phyloP scores from a whole-genome alignment of 2,888 invertebrate genomes.

The Parthenolecanium corni region DNA sequence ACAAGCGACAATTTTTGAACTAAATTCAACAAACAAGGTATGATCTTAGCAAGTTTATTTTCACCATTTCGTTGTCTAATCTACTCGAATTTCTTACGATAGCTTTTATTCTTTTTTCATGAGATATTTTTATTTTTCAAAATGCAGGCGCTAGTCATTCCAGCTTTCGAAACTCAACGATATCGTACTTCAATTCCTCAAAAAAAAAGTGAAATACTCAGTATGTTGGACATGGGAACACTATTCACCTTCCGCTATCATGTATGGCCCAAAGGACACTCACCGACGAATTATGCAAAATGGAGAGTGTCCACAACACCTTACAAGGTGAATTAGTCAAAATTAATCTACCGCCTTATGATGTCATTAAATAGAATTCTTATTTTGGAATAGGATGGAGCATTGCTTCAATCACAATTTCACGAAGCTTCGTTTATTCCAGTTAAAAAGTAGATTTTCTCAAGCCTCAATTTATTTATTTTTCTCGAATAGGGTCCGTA shows the following conservation, averaged over 20 bases:
- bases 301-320: slow-evolving; percentile 68
- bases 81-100: not conserved
- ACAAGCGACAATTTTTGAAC: slow-evolving; percentile 49
- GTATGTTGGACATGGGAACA: slow-evolving; percentile 58
- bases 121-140: not conserved
- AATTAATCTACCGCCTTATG: not conserved
- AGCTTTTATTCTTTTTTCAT: not conserved
- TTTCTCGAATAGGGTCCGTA: too few species aligned
- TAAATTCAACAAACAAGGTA: slow-evolving; percentile 50
- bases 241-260: slow-evolving; percentile 75
- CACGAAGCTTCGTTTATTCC: too few species aligned
- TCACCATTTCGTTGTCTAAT: not conserved
- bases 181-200: slow-evolving; percentile 67
- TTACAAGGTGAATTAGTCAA: slow-evolving; percentile 55
- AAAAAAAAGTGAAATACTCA: slow-evolving; percentile 61
- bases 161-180: slow-evolving; percentile 81
- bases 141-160: slow-evolving; percentile 58
- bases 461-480: too few species aligned
- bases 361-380: not conserved
- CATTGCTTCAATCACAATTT: too few species aligned
- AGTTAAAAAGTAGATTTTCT: too few species aligned
- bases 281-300: slow-evolving; percentile 68
- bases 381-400: too few species aligned
- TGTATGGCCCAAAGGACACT: slow-evolving; percentile 77
- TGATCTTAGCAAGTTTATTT: too few species aligned